Conservation (phyloP, 1,140 invertebrate species). For the Leguminivora glycinivorella region DNA sequence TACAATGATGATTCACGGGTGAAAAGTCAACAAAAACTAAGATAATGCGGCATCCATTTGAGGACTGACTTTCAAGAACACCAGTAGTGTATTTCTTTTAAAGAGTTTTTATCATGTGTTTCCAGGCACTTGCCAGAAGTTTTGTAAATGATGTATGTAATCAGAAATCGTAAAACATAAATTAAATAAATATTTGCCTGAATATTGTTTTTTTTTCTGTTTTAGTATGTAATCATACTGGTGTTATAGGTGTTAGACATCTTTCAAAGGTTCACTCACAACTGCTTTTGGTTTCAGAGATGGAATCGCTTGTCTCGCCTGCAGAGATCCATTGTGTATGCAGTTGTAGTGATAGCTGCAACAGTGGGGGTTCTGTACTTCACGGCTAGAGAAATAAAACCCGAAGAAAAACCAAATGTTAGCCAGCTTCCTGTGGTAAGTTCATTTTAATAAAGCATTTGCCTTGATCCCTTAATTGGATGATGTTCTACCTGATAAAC, state of each 20-base stretch:
- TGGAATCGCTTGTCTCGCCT: conserved; percentile 65
- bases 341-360: conserved; percentile 40
- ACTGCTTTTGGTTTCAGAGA: conserved; percentile 51
- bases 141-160: neutral
- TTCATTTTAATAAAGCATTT: conserved; percentile 14
- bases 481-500: no score
- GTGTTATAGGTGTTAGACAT: neutral
- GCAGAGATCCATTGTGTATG: conserved; percentile 60
- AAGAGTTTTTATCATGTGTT: neutral
- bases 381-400: conserved; percentile 30
- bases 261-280: neutral
- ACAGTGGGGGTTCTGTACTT: conserved; percentile 49
- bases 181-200: no score
- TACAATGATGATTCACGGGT: neutral
- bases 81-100: neutral
- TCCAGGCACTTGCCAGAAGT: neutral
- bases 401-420: conserved; percentile 33
- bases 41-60: neutral
- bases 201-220: neutral
- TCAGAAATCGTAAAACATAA: no score
- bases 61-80: neutral
- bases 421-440: conserved; percentile 44
- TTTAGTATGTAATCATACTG: neutral
- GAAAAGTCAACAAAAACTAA: neutral
- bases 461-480: no score